Conservation (phyloP, 1,140 invertebrate genomes). For the Drosophila nebulosa region DNA sequence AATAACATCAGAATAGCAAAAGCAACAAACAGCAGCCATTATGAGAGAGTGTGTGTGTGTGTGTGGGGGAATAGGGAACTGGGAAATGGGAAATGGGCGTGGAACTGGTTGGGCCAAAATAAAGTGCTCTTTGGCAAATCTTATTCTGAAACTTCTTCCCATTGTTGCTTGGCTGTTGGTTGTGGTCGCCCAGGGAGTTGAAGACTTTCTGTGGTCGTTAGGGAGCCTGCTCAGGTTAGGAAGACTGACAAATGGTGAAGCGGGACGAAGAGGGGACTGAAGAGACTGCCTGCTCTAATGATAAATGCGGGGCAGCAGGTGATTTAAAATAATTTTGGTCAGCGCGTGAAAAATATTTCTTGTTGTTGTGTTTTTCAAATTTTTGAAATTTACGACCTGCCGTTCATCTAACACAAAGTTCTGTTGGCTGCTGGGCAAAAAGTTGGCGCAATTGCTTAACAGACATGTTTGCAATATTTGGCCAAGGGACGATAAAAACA, state of each 20-base stretch:
- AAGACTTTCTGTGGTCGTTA: conserved; percentile 58
- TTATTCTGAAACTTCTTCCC: conserved; percentile 13
- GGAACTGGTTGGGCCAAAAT: conserved; percentile 57
- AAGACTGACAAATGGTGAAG: conserved; percentile 16
- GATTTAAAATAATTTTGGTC: conserved; percentile 78
- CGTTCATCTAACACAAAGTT: conserved; percentile 37
- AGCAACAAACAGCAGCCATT: conserved; percentile 38
- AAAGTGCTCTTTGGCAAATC: conserved; percentile 73
- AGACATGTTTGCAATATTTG: conserved; percentile 30
- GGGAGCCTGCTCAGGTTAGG: conserved; percentile 18
- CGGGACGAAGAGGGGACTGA: not conserved
- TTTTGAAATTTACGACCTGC: conserved; percentile 70
- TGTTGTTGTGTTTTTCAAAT: conserved; percentile 62
- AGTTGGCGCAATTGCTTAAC: conserved; percentile 50
- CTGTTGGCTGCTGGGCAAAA: conserved; percentile 35
- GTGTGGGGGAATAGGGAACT: conserved; percentile 10
- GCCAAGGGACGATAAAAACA: conserved; percentile 7
- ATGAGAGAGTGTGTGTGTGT: conserved; percentile 48
- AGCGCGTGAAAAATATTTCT: conserved; percentile 68
- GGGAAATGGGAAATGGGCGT: conserved; percentile 34
- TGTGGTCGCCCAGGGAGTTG: conserved; percentile 46
- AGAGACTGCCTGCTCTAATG: conserved; percentile 46
- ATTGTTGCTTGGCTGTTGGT: conserved; percentile 5
- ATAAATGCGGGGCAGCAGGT: conserved; percentile 77
- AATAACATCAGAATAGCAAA: conserved; percentile 55